These are phyloP conservation scores for Misgurnus anguillicaudatus DNA, from an alignment of 2,113 vertebrate genomes.

Conservation along the genomic window DNA sequence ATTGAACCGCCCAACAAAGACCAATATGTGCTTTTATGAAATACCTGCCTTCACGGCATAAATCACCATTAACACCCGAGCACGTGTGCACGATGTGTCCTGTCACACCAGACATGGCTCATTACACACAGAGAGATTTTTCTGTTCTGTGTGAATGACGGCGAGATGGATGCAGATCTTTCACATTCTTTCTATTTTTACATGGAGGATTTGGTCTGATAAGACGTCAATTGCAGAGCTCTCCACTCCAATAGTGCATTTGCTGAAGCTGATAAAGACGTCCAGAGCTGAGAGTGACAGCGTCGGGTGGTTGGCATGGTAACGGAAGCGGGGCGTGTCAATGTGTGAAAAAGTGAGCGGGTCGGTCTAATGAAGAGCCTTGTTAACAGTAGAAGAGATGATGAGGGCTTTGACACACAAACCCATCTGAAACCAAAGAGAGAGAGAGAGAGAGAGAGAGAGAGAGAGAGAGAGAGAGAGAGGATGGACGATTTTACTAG, in stretches of 20 bases:
- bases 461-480: constrained; percentile 6
- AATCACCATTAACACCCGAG: constrained; percentile 49
- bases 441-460: too few species aligned
- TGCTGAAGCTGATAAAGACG: constrained; percentile 62
- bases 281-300: constrained; percentile 65
- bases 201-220: constrained; percentile 12
- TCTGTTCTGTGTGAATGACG: constrained; percentile 24
- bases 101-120: constrained; percentile 30
- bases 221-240: constrained; percentile 20
- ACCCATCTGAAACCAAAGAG: constrained; percentile 22
- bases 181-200: constrained; percentile 11
- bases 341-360: constrained; percentile 38
- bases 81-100: constrained; percentile 24
- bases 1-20: constrained; percentile 18
- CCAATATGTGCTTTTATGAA: constrained; percentile 33
- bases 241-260: not conserved
- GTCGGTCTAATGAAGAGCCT: constrained; percentile 71
- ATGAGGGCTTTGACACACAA: constrained; percentile 61
- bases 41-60: constrained; percentile 37
- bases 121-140: constrained; percentile 29
- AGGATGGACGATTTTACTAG: constrained; percentile 18
- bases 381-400: constrained; percentile 62
- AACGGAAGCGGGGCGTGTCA: constrained; percentile 46
- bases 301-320: constrained; percentile 59
- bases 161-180: constrained; percentile 40